Base-by-base conservation (phyloP, 2,888 invertebrate genomes). In the Amblyjoppa proteus region DNA sequence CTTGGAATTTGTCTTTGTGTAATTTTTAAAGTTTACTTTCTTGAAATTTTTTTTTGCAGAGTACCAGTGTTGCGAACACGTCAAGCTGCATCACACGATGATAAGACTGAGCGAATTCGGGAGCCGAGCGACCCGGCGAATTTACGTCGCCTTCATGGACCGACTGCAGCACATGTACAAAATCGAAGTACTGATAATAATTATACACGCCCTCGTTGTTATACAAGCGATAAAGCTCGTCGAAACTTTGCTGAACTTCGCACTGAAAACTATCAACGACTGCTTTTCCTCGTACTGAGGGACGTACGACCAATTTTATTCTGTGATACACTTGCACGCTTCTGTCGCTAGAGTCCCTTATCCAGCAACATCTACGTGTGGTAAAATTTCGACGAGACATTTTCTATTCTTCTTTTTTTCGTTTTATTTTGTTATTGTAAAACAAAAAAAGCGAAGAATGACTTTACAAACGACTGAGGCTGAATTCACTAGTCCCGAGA, bases 51-150 rank as follows among this genome's bases (percentile, higher is more conserved):
- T n/a, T 20, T n/a, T 81, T 81, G 16, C 79, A 88, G 85, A 85
- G 51, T 61, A 84, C 53, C 87, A 90, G 68, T 93, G 92, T 80
- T 90, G 89, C 66, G 92, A 92, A 74, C 90, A 92, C 68, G 90
- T 87, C 34, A 93, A 91, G 82, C 89, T 93, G n/a, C 92, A 92
- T 88, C 92, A 93, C 74, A 92, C 92, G 0, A 88, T 93, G 74
- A 87, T 91, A 84, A 92, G 90, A 88, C 86, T 92, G 82, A 91
- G 90, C 77, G 90, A 91, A 87, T 92, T 93, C 78, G 91, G 92
- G 70, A 90, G 85, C 84, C 89, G 90, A 83, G 91, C 91, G 58
- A 88, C 90, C 1, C 88, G 90, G 49, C 90, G 92, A 51, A 92
- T 93, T 83, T 92, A 91, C 71, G 87, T 90, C 58, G 90, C 91